A percentile compares a stretch with the other conserved stretches of the same genome.
phyloP scores from a whole-genome alignment of 2,888 invertebrate species.

The Palloptera scutellata region DNA sequence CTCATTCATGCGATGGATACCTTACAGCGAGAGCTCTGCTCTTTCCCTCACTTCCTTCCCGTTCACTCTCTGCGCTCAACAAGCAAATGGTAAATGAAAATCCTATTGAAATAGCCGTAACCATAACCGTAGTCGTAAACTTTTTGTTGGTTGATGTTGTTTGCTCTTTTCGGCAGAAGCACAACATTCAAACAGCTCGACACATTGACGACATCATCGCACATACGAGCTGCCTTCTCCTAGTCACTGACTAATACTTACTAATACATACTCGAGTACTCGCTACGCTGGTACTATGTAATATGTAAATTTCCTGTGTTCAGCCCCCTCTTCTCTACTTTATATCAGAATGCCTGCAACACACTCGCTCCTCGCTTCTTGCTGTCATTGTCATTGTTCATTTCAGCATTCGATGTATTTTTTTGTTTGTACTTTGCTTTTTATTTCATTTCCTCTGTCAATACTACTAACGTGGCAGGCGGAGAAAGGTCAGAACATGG shows the following conservation, averaged over 20 bases:
- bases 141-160: too few relatives aligned
- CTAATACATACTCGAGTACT: background rate
- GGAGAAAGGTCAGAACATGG: constrained; percentile 15
- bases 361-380: background rate
- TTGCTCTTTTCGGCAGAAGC: too few relatives aligned
- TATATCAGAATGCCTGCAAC: too few relatives aligned
- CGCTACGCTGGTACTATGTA: background rate
- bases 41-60: background rate
- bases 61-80: background rate
- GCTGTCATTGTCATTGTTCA: background rate
- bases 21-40: too few relatives aligned
- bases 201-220: background rate
- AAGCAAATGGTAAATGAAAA: too few relatives aligned
- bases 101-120: too few relatives aligned
- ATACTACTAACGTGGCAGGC: constrained; percentile 11
- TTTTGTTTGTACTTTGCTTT: background rate
- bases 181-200: background rate
- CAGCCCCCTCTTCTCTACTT: too few relatives aligned
- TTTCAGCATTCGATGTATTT: background rate
- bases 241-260: background rate
- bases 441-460: constrained; percentile 7
- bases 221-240: background rate
- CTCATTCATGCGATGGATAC: too few relatives aligned
- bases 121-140: too few relatives aligned
- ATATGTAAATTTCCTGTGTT: background rate